Conservation (phyloP, 2,888 invertebrate genomes). For the Coenonympha glycerion region DNA sequence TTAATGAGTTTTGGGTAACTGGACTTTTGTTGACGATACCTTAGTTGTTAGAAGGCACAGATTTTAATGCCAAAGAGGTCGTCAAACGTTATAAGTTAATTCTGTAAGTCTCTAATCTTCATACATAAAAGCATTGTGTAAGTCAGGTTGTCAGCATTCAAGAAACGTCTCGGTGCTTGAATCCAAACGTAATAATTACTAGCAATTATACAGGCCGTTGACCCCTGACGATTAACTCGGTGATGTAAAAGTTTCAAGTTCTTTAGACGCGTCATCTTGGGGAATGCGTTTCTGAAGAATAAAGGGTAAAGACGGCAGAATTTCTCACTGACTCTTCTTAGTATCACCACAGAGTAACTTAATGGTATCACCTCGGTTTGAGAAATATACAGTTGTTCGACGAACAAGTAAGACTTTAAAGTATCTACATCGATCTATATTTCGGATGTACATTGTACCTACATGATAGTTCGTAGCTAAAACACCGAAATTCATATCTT, state of each 20-base stretch:
- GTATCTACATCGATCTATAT: too few relatives aligned
- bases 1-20: not conserved
- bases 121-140: not conserved
- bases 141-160: slow-evolving; percentile 37
- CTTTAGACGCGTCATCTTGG: not conserved
- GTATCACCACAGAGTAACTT: too few relatives aligned
- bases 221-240: slow-evolving; percentile 34
- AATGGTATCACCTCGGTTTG: not conserved
- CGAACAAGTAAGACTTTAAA: too few relatives aligned
- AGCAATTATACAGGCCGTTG: slow-evolving; percentile 53
- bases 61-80: too few relatives aligned
- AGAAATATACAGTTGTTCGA: not conserved
- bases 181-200: slow-evolving; percentile 59
- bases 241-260: slow-evolving; percentile 11
- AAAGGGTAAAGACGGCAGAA: not conserved
- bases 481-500: too few relatives aligned
- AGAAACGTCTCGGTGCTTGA: slow-evolving; percentile 37
- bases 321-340: not conserved
- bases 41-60: not conserved
- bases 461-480: too few relatives aligned
- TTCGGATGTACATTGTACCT: too few relatives aligned
- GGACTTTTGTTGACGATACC: not conserved
- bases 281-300: not conserved
- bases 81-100: too few relatives aligned
- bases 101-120: too few relatives aligned